A percentile compares a stretch with the other conserved stretches of the same genome.
Evolutionary conservation across 2,888 invertebrate species (phyloP).

Genomic region (Operophtera brumata): DNA sequence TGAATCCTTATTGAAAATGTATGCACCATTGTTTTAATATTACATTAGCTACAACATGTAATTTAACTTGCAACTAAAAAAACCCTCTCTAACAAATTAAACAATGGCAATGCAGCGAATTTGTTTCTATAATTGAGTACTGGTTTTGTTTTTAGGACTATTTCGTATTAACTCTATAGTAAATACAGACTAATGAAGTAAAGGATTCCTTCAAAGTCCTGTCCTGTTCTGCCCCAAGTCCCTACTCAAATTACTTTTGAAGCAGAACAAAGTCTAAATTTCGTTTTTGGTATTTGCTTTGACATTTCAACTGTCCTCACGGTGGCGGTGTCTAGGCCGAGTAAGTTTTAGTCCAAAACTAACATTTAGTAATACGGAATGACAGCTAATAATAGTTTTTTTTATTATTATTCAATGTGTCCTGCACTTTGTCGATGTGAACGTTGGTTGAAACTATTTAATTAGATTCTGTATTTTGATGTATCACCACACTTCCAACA

Average conservation of each 20-base stretch:
- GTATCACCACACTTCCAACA: slow-evolving; percentile 75
- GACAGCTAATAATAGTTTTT: slow-evolving; percentile 61
- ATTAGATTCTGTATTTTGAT: slow-evolving; percentile 77
- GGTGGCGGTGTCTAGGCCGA: slow-evolving; percentile 78
- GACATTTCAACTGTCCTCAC: slow-evolving; percentile 63
- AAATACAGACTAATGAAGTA: slow-evolving; percentile 21
- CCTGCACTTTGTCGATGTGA: slow-evolving; percentile 73
- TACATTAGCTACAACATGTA: not conserved
- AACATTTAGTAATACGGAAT: slow-evolving; percentile 74
- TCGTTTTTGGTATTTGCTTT: slow-evolving; percentile 81
- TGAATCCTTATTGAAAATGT: not conserved
- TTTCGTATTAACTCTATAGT: slow-evolving; percentile 3
- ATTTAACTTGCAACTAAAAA: not conserved
- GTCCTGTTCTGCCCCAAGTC: slow-evolving; percentile 68
- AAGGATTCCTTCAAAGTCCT: slow-evolving; percentile 61
- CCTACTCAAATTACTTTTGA: slow-evolving; percentile 57
- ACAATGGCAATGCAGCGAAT: not conserved
- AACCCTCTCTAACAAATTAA: not conserved
- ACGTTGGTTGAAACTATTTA: slow-evolving; percentile 70
- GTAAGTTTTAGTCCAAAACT: slow-evolving; percentile 66
- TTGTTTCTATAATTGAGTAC: slow-evolving; percentile 8
- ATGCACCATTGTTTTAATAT: not conserved
- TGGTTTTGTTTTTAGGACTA: not conserved
- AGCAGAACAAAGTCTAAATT: slow-evolving; percentile 81
- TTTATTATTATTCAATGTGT: slow-evolving; percentile 64